Base-by-base conservation (phyloP, 2,113 vertebrate genomes). In the Pampusana beccarii region DNA sequence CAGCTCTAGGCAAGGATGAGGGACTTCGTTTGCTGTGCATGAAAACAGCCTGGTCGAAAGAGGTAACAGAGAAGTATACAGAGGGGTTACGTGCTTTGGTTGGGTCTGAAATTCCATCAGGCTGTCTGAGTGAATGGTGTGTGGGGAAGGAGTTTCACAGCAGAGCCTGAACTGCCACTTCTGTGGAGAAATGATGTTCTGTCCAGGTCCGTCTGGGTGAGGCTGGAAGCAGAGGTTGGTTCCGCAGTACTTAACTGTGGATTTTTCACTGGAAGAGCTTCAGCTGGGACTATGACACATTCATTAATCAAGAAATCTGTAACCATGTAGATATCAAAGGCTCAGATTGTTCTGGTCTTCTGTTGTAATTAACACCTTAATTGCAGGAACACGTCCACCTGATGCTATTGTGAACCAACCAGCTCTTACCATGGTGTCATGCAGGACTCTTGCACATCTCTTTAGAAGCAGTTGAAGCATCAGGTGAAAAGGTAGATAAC, bases 311-410 rank as follows among this genome's bases (percentile, higher is more conserved):
- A 54, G 51, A 80, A 92, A 64, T 73, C 44, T 28, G 25, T 62
- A 18, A 40, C 24, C 16, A 16, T 26, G 26, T 61, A 62, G 19
- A 26, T 81, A 53, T 31, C 31, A 61, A 60, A 66, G 56, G 6
- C 48, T 81, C 79, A 75, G 53, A 29, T 23, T 75, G 14, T 50
- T 84, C 24, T 29, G 13, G 3, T 64, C 38, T 75, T 90, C 33
- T 90, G 66, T 2, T 26, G 5, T 51, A 56, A 61, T 65, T 69
- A 75, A 26, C 21, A 72, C 8, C 23, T 82, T 61, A 5, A 38
- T 57, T 0, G 1, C 6, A 25, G 20, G 28, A 33, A 40, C 5
- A 1, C 28, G 29, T 18, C 34, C 4, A 44, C 11, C n/a, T 67
- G 8, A 16, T 46, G 10, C 71, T 24, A 6, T 2, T 50, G 31